phyloP scores from a whole-genome alignment of 2,113 vertebrate genomes.

The Sylvilagus bachmani region DNA sequence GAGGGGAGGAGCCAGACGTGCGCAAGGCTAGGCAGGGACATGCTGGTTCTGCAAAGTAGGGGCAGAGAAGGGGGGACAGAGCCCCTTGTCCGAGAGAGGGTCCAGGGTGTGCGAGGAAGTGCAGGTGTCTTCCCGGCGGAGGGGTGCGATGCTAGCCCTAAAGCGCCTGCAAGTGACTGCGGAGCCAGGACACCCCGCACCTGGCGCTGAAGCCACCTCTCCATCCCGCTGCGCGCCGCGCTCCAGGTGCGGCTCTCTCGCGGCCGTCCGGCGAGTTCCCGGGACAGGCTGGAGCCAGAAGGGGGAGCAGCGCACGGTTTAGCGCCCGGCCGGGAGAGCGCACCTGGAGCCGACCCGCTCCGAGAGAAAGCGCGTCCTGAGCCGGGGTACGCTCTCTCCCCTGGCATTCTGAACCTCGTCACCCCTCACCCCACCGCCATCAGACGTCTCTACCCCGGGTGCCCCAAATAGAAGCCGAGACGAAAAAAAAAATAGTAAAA shows the following conservation, averaged over 20 bases:
- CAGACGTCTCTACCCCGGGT: not conserved
- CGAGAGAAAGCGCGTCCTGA: fast-evolving
- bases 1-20: conserved; percentile 53
- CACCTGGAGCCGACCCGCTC: not conserved
- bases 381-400: not conserved
- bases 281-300: not conserved
- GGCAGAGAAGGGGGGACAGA: not conserved
- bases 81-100: not conserved
- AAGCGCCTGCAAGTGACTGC: not conserved
- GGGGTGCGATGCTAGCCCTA: not conserved
- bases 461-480: conserved; percentile 26
- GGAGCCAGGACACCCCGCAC: not conserved
- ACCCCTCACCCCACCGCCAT: not conserved
- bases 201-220: not conserved
- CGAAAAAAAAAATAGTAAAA: too few relatives aligned
- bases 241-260: not conserved
- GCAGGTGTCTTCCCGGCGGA: not conserved
- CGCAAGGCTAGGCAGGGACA: not conserved
- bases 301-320: not conserved
- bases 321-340: fast-evolving
- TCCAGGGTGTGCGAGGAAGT: not conserved
- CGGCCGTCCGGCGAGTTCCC: not conserved
- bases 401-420: not conserved
- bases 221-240: not conserved
- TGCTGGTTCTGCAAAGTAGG: conserved; percentile 5